Base-by-base conservation (phyloP, 37 sponge, comb jelly and placozoan genomes). In the Chondrilla cf. caribensis region DNA sequence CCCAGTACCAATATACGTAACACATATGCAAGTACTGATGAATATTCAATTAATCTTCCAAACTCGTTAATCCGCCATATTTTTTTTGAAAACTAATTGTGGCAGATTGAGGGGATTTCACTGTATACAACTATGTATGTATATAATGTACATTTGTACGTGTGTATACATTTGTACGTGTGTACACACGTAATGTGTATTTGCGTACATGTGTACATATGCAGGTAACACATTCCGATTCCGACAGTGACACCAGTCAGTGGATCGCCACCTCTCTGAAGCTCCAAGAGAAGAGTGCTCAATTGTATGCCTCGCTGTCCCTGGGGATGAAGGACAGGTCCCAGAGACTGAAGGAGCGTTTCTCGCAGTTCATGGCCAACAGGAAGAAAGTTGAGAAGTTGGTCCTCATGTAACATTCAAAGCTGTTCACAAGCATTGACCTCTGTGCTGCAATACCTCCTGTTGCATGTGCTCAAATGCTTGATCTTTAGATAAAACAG, bases 231-330 rank as follows among this genome's bases (percentile, higher is more conserved):
- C 88, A 87, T 38, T 87, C 88, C 17, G 92, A 91, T 54, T 79
- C 86, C 38, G 92, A 91, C 51, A 67, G 57, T 72, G 72, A 77
- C 60, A 24, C 44, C 9, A 9, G 72, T 11, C 38, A 31, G 6
- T 7, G 7, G 19, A 37, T 18, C 19, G 29, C 38, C 5, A 11
- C 51, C 24, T 66, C 70, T 6, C 55, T 58, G 15, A 70, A 38
- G 81, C 84, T 80, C 60, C 38, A 57, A 28, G 84, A 85, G 70
- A 77, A 91, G 80, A 85, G 91, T 21, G 87, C 91, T n/a, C 41
- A 77, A 79, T 41, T 87, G 62, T 87, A 87, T 54, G 32, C 88
- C 0, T 58, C 84, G 17, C 42, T 91, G 43, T 57, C 91, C 43
- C 32, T 62, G 22, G 88, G 92, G 0, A 54, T 87, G 66, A 82